Percentiles rank a stretch among this genome's conserved stretches.
Conservation (phyloP, 1,140 invertebrate species). For the Drosophila setifemur region DNA sequence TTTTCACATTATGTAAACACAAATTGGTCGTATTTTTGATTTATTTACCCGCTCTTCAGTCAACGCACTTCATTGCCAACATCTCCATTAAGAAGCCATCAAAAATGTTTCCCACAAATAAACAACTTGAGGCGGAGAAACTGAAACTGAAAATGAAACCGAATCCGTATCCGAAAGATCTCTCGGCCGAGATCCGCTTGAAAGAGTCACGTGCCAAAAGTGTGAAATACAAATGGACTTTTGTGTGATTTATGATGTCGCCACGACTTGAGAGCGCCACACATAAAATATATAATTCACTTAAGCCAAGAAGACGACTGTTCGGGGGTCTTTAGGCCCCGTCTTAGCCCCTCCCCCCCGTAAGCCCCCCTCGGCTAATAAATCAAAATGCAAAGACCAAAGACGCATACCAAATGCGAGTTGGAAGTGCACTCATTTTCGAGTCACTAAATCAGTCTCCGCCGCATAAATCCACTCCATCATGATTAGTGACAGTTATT, state of each 20-base stretch:
- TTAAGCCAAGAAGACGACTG: constrained; percentile 9
- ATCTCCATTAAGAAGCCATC: constrained; percentile 36
- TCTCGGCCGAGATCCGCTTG: constrained; percentile 26
- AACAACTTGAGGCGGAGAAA: background rate
- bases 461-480: constrained; percentile 38
- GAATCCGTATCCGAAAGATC: constrained; percentile 32
- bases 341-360: background rate
- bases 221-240: constrained; percentile 48
- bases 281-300: constrained; percentile 46
- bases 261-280: constrained; percentile 23
- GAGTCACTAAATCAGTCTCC: constrained; percentile 33
- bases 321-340: too few relatives aligned
- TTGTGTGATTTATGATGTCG: constrained; percentile 44
- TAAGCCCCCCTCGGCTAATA: constrained; percentile 21
- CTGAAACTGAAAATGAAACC: background rate
- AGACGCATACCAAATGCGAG: constrained; percentile 26
- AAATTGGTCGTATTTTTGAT: background rate
- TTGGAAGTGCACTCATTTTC: constrained; percentile 20
- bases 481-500: constrained; percentile 45
- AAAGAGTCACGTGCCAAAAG: constrained; percentile 43
- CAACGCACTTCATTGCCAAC: background rate
- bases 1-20: too few relatives aligned
- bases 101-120: constrained; percentile 4
- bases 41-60: background rate
- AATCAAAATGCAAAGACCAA: constrained; percentile 34